Evolutionary conservation across 2,888 invertebrate genomes (phyloP).

Genomic region (Melanchra persicariae): DNA sequence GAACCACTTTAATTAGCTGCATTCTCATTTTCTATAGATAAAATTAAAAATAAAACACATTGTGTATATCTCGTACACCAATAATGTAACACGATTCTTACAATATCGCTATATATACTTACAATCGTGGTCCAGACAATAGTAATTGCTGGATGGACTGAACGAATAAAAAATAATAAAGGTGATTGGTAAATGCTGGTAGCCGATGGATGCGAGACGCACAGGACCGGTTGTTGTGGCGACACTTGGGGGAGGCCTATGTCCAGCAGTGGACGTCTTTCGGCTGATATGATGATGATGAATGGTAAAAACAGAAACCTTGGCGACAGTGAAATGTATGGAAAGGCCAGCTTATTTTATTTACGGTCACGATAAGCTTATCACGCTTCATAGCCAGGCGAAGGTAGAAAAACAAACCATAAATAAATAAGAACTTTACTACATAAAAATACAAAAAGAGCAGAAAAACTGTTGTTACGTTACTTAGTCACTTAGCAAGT

Average conservation of each 20-base stretch:
- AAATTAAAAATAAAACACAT: background rate
- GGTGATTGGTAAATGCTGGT: too few relatives aligned
- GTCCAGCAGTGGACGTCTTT: too few relatives aligned
- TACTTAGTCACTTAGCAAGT: conserved; percentile 64
- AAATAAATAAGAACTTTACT: conserved; percentile 15
- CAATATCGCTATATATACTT: background rate
- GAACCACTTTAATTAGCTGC: background rate
- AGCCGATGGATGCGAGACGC: too few relatives aligned
- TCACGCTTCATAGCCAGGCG: background rate
- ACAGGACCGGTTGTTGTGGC: too few relatives aligned
- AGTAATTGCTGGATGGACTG: too few relatives aligned
- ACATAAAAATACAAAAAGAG: conserved; percentile 10
- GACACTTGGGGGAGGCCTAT: too few relatives aligned
- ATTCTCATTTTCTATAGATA: too few relatives aligned
- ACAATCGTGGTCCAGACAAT: too few relatives aligned
- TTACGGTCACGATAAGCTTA: background rate
- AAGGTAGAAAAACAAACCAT: conserved; percentile 14
- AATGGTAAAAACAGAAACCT: background rate
- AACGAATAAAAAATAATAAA: too few relatives aligned
- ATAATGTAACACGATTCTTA: background rate
- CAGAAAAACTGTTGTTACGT: conserved; percentile 53
- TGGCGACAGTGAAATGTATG: too few relatives aligned
- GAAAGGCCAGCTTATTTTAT: too few relatives aligned
- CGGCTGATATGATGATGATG: too few relatives aligned
- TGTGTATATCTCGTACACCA: background rate